Evolutionary conservation across 2,797 vertebrate genomes (phyloP).

Genomic region (Danio jaintianensis): DNA sequence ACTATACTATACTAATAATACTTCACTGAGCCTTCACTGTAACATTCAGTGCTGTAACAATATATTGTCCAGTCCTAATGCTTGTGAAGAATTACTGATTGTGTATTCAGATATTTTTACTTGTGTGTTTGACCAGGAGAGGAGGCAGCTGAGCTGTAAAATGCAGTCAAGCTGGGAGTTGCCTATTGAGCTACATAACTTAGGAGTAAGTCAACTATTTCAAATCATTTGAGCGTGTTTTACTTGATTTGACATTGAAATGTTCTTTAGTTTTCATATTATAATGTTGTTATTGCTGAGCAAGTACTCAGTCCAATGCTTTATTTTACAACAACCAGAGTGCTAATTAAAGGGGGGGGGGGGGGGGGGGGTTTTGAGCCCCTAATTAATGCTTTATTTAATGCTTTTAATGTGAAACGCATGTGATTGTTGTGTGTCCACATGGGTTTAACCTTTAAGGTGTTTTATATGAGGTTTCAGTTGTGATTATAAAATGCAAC

Average conservation of each 20-base stretch:
- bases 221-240: not conserved
- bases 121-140: slow-evolving; percentile 59
- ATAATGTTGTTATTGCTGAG: slow-evolving; percentile 7
- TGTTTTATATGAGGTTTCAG: too few species aligned
- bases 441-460: too few species aligned
- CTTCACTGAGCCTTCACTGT: too few species aligned
- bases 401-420: too few species aligned
- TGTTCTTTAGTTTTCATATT: not conserved
- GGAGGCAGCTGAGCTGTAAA: slow-evolving; percentile 57
- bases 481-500: too few species aligned
- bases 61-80: too few species aligned
- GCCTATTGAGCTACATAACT: slow-evolving; percentile 63
- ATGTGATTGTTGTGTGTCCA: too few species aligned
- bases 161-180: slow-evolving; percentile 34
- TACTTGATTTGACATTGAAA: not conserved
- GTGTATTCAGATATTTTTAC: not conserved
- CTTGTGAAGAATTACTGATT: too few species aligned
- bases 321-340: not conserved
- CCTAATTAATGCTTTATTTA: too few species aligned
- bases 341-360: not conserved
- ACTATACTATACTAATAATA: too few species aligned
- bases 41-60: too few species aligned
- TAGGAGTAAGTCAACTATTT: slow-evolving; percentile 52
- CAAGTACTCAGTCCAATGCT: not conserved
- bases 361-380: too few species aligned